Evolutionary conservation across 2,888 invertebrate species (phyloP).

Genomic region (Mantis religiosa): DNA sequence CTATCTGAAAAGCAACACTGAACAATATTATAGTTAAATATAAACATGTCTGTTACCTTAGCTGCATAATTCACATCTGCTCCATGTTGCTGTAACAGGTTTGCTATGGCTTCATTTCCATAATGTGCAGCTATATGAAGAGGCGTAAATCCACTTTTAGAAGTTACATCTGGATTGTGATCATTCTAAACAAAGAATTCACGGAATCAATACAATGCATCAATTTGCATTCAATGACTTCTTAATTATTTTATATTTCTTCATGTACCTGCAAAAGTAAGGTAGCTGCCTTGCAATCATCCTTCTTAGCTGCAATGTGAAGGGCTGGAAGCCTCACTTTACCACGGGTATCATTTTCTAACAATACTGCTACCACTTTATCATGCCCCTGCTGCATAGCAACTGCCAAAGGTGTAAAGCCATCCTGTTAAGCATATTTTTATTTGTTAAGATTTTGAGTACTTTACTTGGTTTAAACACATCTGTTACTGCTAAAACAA

Average conservation of each 20-base stretch:
- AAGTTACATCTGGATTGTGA: slow-evolving; percentile 94
- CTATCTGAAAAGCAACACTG: no score
- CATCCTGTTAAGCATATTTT: slow-evolving; percentile 63
- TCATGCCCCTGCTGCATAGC: slow-evolving; percentile 99
- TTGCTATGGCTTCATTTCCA: slow-evolving; percentile 92
- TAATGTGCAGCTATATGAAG: slow-evolving; percentile 98
- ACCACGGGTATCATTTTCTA: slow-evolving; percentile 94
- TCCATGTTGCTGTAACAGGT: slow-evolving; percentile 79
- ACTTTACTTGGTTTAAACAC: no score
- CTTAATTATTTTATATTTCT: slow-evolving; percentile 1
- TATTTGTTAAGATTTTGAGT: no score
- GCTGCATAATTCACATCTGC: slow-evolving; percentile 95
- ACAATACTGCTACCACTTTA: slow-evolving; percentile 89
- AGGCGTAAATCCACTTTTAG: slow-evolving; percentile 97
- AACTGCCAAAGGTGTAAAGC: slow-evolving; percentile 96
- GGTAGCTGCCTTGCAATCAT: slow-evolving; percentile 94
- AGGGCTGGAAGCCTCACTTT: slow-evolving; percentile 91
- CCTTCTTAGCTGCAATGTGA: slow-evolving; percentile 98
- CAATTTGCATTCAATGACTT: not conserved
- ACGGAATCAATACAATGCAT: not conserved
- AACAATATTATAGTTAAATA: no score
- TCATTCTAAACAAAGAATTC: slow-evolving; percentile 63
- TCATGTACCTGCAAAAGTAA: slow-evolving; percentile 70
- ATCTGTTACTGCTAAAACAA: no score
- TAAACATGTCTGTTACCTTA: slow-evolving; percentile 58